Percentiles rank a stretch among this genome's conserved stretches.
Evolutionary conservation across 2,797 vertebrate species (phyloP).

Genomic region (Poliocrania exsul): DNA sequence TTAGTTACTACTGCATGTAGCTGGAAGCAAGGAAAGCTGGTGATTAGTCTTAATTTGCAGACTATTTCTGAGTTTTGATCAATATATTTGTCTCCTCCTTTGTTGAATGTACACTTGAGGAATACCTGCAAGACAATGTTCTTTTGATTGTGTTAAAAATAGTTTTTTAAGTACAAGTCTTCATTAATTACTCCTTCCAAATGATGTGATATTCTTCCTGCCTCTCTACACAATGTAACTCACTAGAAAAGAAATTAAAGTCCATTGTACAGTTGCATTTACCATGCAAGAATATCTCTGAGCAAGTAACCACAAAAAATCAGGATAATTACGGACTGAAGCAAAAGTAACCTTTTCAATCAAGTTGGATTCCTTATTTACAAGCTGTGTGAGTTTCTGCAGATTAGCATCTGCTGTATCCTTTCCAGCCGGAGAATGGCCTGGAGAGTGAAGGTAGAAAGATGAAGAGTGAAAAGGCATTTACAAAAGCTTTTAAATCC

Average conservation of each 20-base stretch:
- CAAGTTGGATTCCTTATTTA: conserved; percentile 99
- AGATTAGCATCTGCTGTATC: conserved; percentile 94
- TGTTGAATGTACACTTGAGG: background rate
- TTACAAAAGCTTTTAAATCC: conserved; percentile 35
- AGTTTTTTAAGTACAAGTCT: background rate
- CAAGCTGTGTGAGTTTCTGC: conserved; percentile 98
- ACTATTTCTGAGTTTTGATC: background rate
- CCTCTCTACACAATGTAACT: background rate
- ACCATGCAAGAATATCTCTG: conserved; percentile 4
- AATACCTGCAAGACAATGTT: background rate
- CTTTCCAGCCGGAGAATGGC: conserved; percentile 83
- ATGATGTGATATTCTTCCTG: background rate
- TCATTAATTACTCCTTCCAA: conserved; percentile 5
- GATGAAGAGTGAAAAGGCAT: conserved; percentile 61
- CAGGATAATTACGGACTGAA: conserved; percentile 65
- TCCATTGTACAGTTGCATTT: background rate
- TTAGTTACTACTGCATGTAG: background rate
- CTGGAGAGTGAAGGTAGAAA: conserved; percentile 79
- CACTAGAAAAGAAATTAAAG: background rate
- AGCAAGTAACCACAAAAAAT: conserved; percentile 47
- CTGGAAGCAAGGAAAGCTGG: background rate
- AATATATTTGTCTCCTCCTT: background rate
- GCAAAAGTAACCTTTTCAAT: conserved; percentile 94
- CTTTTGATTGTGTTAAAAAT: background rate
- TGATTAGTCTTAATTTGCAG: background rate